A percentile compares a stretch with the other conserved stretches of the same genome.
phyloP scores from a whole-genome alignment of 2,113 vertebrate genomes.

The Pangasianodon hypophthalmus region DNA sequence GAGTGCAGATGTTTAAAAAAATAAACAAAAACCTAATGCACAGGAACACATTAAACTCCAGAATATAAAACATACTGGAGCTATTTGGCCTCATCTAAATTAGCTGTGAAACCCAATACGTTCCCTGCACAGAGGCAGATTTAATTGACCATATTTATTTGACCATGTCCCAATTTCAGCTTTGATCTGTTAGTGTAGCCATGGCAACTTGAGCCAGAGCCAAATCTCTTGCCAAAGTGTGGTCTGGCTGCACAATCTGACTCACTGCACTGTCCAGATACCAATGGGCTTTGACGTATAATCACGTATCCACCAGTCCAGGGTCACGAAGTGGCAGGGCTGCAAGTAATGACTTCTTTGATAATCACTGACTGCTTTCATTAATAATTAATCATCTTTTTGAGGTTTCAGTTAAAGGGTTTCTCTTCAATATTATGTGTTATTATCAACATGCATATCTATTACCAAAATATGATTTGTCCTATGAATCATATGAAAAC shows the following conservation, averaged over 20 bases:
- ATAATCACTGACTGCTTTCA: not conserved
- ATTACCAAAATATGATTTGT: not conserved
- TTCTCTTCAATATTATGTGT: not conserved
- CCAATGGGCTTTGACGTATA: not conserved
- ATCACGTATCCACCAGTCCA: not conserved
- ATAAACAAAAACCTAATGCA: not conserved
- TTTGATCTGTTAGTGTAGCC: constrained; percentile 36
- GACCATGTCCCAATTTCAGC: constrained; percentile 20
- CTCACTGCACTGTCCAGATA: not conserved
- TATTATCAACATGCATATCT: not conserved
- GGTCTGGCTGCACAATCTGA: constrained; percentile 8
- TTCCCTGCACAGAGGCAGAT: not conserved
- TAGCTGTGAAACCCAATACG: constrained; percentile 23
- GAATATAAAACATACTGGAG: constrained; percentile 23
- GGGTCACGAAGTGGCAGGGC: not conserved
- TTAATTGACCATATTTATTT: constrained; percentile 28
- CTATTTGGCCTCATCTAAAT: constrained; percentile 32
- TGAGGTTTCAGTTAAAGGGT: not conserved
- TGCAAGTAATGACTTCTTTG: not conserved
- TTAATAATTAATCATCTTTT: not conserved
- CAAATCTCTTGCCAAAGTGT: constrained; percentile 20
- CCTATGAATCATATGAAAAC: not conserved
- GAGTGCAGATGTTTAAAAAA: not conserved
- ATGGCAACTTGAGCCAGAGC: constrained; percentile 34
- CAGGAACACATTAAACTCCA: constrained; percentile 27